A percentile compares a stretch with the other conserved stretches of the same genome.
phyloP scores from a whole-genome alignment of 2,113 vertebrate genomes.

The Sinocyclocheilus anophthalmus region DNA sequence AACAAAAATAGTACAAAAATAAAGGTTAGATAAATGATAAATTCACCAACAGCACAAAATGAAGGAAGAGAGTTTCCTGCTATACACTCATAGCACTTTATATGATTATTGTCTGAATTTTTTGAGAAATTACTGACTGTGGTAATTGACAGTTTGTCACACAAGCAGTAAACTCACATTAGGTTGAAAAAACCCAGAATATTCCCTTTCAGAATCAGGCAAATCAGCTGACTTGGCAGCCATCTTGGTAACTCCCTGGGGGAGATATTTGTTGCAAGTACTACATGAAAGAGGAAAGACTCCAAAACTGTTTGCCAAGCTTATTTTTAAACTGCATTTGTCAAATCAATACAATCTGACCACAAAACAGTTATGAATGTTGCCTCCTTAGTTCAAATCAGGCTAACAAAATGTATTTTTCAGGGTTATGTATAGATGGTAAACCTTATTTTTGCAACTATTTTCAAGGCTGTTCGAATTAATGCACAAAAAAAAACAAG shows the following conservation, averaged over 20 bases:
- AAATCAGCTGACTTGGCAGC: not conserved
- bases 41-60: not conserved
- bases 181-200: not conserved
- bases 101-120: not conserved
- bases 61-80: not conserved
- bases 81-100: not conserved
- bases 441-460: not conserved
- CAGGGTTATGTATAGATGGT: not conserved
- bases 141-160: not conserved
- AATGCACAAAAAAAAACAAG: not conserved
- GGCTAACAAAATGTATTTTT: not conserved
- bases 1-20: not conserved
- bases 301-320: not conserved
- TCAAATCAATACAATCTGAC: not conserved
- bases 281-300: not conserved
- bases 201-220: not conserved
- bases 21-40: not conserved
- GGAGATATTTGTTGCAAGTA: not conserved
- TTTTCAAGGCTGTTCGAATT: not conserved
- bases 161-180: too few species aligned
- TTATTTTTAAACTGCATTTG: not conserved
- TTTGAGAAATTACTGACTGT: not conserved
- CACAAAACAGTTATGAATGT: not conserved
- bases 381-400: not conserved
- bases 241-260: not conserved